Percentiles rank a stretch among this genome's conserved stretches.
Evolutionary conservation across 1,140 invertebrate species (phyloP).

Genomic region (Phortica variegata): DNA sequence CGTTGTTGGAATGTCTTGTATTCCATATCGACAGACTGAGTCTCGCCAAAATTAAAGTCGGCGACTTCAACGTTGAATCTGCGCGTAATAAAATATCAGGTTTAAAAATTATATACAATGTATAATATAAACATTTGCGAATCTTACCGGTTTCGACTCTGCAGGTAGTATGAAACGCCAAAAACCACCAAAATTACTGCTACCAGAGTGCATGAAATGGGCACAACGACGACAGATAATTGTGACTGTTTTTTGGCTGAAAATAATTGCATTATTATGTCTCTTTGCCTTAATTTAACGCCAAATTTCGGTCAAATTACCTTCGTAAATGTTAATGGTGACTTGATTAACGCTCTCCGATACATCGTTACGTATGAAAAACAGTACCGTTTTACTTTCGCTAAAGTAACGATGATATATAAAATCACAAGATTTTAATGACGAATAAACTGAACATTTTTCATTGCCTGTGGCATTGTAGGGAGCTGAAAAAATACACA

Average conservation of each 20-base stretch:
- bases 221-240: slow-evolving; percentile 81
- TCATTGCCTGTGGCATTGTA: slow-evolving; percentile 81
- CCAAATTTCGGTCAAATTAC: slow-evolving; percentile 62
- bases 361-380: slow-evolving; percentile 74
- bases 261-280: too few relatives aligned
- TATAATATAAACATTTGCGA: too few relatives aligned
- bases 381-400: slow-evolving; percentile 66
- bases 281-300: background rate
- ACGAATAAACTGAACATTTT: slow-evolving; percentile 61
- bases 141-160: slow-evolving; percentile 72
- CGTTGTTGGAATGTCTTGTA: slow-evolving; percentile 83
- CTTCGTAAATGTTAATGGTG: slow-evolving; percentile 78
- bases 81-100: slow-evolving; percentile 30
- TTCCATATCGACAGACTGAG: slow-evolving; percentile 70
- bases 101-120: too few relatives aligned
- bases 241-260: slow-evolving; percentile 74
- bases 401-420: slow-evolving; percentile 67
- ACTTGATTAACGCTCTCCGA: slow-evolving; percentile 67
- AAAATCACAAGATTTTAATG: slow-evolving; percentile 63
- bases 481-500: slow-evolving; percentile 59
- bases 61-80: slow-evolving; percentile 82
- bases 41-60: slow-evolving; percentile 82
- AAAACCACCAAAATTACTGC: slow-evolving; percentile 81
- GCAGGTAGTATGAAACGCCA: slow-evolving; percentile 80
- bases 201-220: slow-evolving; percentile 73